Base-by-base conservation (phyloP, 2,888 invertebrate species). In the Osmoderma eremita region DNA sequence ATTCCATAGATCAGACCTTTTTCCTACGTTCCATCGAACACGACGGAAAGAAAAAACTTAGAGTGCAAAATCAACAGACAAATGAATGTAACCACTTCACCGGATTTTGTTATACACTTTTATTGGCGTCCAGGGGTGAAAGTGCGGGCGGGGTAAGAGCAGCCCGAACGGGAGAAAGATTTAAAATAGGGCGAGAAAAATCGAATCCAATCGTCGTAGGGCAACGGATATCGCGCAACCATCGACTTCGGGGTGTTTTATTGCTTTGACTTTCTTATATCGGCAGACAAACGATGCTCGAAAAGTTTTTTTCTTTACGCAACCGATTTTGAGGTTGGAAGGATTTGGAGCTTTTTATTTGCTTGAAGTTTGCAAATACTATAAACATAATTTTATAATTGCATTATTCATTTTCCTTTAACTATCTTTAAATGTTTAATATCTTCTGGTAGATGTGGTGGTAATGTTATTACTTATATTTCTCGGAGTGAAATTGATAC, bases 61-160 rank as follows among this genome's bases (percentile, higher is more conserved):
- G 45, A 58, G 58, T 42, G 45, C 45, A 58, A 50, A 63, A 51
- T 51, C 63, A 63, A 63, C 51, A 63, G 41, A 63, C 63, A 63
- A 39, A 63, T 63, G 51, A 63, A 63, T 63, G 50, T 63, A 63
- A 63, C 63, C 63, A 63, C 63, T 63, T 41, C 63, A 63, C 41
- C 51, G 42, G 63, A 63, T 63, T 63, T 51, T 51, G 63, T 51
- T 63, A 63, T 63, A 63, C 51, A 51, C 49, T 63, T 63, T 63
- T 63, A 63, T 63, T 63, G 63, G 49, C 63, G 58, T 58, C 56
- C 42, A 58, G 58, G 45, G 30, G 45, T 58, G 58, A 58, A 22
- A 45, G 24, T 30, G 24, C 45, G 42, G 58, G 45, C 42, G 58
- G 58, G 24, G 30, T 58, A 58, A 58, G 58, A 45, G 42, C 58